Evolutionary conservation across 2,888 invertebrate genomes (phyloP), one percentile per base, ranked within the genome.

Genomic region (Seira musarum): DNA sequence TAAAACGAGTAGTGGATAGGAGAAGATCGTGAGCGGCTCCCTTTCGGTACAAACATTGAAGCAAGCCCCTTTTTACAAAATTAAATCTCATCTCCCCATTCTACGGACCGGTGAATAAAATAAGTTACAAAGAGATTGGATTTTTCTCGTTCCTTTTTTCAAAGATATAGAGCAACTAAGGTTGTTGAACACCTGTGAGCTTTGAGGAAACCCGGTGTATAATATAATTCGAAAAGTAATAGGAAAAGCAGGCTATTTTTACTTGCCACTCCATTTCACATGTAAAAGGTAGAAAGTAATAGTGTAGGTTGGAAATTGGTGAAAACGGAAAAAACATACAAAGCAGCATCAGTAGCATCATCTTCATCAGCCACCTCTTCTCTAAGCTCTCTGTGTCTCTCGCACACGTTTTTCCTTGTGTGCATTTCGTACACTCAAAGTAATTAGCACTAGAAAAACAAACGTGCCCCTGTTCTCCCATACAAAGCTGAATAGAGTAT

Each of bases 371-470:
- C n/a, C n/a, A n/a, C n/a, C n/a, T n/a, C 40, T 40, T 40, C 40
- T 40, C n/a, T n/a, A n/a, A n/a, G n/a, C n/a, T n/a, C n/a, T n/a
- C n/a, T n/a, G n/a, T n/a, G n/a, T n/a, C n/a, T n/a, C n/a, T n/a
- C n/a, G n/a, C n/a, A n/a, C n/a, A n/a, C n/a, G n/a, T n/a, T n/a
- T n/a, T 40, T 8, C 40, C 13, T 40, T 40, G 6, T 40, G 13
- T 40, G 13, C 40, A 40, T 40, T 40, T 40, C 19, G 8, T 21
- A n/a, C n/a, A 63, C 63, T 21, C 35, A 35, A 64, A 70, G 76
- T 77, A 77, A 77, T 77, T 77, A 77, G 69, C 70, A 69, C 65
- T 70, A 8, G 65, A 68, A 64, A 70, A 65, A 63, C 25, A 77
- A 77, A 77, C 76, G 46, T 46, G 46, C 68, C 76, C 76, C 76